Evolutionary conservation across 2,888 invertebrate species (phyloP).

Genomic region (Perizoma affinitatum): DNA sequence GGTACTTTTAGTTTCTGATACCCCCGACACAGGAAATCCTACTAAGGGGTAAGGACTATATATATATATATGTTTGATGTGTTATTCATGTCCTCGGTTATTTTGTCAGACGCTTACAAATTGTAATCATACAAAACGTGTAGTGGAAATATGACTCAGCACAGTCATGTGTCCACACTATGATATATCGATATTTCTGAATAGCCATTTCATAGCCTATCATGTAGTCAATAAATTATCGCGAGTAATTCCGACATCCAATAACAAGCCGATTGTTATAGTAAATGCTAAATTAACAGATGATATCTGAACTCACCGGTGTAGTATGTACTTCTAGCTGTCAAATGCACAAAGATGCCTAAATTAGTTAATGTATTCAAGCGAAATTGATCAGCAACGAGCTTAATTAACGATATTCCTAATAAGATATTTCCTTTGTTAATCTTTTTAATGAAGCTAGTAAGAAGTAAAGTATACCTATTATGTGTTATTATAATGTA

Average conservation of each 20-base stretch:
- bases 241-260: constrained; percentile 41
- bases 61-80: no score
- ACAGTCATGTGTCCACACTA: constrained; percentile 8
- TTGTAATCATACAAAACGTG: neutral
- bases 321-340: constrained; percentile 24
- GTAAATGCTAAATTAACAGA: constrained; percentile 32
- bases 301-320: constrained; percentile 21
- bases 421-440: no score
- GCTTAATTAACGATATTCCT: no score
- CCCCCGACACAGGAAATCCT: no score
- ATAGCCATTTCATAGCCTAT: constrained; percentile 42
- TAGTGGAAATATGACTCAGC: neutral
- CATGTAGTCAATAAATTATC: constrained; percentile 46
- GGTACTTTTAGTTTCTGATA: no score
- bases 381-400: constrained; percentile 2
- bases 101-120: neutral
- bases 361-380: constrained; percentile 27
- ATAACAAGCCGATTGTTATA: constrained; percentile 39
- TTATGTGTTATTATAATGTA: no score
- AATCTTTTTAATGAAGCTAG: no score
- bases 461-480: no score
- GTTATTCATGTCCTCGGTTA: no score
- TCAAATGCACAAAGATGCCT: constrained; percentile 24
- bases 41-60: no score
- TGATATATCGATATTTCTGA: constrained; percentile 34